Percentiles rank a stretch among this genome's conserved stretches.
These are phyloP conservation scores for Theristicus caerulescens DNA, from an alignment of 2,113 vertebrate species.

Conservation along the genomic window DNA sequence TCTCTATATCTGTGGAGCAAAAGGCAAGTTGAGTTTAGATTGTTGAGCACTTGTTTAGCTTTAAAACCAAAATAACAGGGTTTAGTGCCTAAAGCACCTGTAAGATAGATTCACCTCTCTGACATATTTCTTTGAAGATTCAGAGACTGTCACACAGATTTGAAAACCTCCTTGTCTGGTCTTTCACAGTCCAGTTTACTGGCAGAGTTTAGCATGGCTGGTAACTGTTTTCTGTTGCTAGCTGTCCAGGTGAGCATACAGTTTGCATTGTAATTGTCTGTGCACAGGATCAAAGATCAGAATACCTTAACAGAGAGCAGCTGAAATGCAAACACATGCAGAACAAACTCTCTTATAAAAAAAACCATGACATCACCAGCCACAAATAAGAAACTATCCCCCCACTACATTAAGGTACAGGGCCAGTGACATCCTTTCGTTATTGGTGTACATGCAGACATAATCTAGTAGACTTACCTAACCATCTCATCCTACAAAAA, in stretches of 20 bases:
- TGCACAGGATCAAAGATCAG: not conserved
- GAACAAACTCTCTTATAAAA: not conserved
- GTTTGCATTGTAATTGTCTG: not conserved
- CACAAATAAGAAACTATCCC: not conserved
- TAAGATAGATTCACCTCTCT: not conserved
- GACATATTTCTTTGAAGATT: not conserved
- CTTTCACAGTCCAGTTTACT: not conserved
- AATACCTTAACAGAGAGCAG: not conserved
- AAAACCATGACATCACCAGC: fast-evolving
- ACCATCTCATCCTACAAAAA: not conserved
- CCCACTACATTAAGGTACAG: fast-evolving
- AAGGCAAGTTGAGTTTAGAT: not conserved
- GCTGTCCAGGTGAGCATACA: not conserved
- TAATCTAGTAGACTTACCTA: not conserved
- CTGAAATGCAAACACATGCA: not conserved
- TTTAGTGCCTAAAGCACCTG: not conserved
- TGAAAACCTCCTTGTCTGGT: not conserved
- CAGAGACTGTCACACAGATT: not conserved
- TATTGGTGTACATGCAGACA: not conserved
- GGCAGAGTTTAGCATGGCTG: not conserved
- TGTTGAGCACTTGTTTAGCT: not conserved
- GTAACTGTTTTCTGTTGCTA: not conserved
- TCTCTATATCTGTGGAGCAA: not conserved
- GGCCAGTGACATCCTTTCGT: not conserved
- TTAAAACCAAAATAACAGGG: not conserved